phyloP scores from a whole-genome alignment of 2,888 invertebrate species.

The Gisinianus flammeolus region DNA sequence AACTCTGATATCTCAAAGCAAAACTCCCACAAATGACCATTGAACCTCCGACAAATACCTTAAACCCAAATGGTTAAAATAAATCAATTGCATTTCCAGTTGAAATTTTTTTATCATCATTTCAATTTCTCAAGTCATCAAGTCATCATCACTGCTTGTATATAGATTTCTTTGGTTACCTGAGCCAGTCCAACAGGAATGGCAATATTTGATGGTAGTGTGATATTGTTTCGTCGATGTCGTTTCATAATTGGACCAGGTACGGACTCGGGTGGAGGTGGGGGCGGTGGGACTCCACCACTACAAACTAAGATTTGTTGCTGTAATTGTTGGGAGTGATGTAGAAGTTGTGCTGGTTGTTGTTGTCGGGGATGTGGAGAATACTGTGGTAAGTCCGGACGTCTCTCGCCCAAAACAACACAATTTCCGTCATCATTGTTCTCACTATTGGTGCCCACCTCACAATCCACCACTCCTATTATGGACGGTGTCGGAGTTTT shows the following conservation, averaged over 20 bases:
- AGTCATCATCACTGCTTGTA: too few species aligned
- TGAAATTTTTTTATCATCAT: neutral
- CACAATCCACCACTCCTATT: neutral
- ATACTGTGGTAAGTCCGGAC: neutral
- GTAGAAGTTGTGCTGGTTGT: neutral
- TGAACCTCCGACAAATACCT: slow-evolving; percentile 54
- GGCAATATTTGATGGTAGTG: slow-evolving; percentile 49
- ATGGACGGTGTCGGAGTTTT: slow-evolving; percentile 10
- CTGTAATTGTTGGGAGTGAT: neutral
- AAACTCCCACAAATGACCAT: slow-evolving; percentile 55
- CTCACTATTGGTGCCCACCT: neutral
- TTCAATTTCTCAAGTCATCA: too few species aligned
- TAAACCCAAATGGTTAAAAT: slow-evolving; percentile 12
- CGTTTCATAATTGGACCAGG: slow-evolving; percentile 16
- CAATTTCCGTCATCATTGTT: neutral
- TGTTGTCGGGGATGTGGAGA: neutral
- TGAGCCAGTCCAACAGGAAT: slow-evolving; percentile 52
- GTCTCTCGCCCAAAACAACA: neutral
- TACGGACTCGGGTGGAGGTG: neutral
- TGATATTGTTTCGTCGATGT: neutral
- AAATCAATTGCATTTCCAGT: slow-evolving; percentile 6
- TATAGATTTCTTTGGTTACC: slow-evolving; percentile 23
- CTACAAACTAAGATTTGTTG: neutral
- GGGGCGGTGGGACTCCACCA: neutral
- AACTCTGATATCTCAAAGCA: slow-evolving; percentile 56